Evolutionary conservation across 1,140 invertebrate species (phyloP).

Genomic region (Calycopis cecrops): DNA sequence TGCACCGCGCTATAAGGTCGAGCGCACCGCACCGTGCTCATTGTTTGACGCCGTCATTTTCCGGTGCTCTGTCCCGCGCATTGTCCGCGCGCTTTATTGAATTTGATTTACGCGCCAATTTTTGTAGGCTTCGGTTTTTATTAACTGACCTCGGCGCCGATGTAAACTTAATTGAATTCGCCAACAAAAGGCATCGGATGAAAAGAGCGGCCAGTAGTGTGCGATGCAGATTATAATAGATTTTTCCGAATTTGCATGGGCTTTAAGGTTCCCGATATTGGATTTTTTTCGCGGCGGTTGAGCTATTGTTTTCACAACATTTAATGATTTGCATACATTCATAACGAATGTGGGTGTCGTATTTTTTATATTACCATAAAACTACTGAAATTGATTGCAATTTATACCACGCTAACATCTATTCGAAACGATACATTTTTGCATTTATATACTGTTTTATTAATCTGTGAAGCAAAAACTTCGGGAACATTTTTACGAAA

Average conservation of each 20-base stretch:
- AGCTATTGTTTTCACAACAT: slow-evolving; percentile 55
- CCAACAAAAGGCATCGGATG: slow-evolving; percentile 69
- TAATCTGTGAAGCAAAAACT: too few relatives aligned
- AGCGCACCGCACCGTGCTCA: slow-evolving; percentile 32
- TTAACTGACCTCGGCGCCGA: slow-evolving; percentile 72
- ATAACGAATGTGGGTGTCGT: too few relatives aligned
- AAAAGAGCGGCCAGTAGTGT: slow-evolving; percentile 72
- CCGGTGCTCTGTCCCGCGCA: slow-evolving; percentile 49
- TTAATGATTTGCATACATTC: slow-evolving; percentile 29
- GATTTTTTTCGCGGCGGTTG: slow-evolving; percentile 59
- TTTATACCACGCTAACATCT: too few relatives aligned
- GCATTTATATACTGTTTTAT: too few relatives aligned
- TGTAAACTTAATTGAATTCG: slow-evolving; percentile 75
- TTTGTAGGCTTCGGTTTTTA: slow-evolving; percentile 72
- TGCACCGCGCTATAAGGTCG: slow-evolving; percentile 21
- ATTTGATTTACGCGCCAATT: slow-evolving; percentile 74
- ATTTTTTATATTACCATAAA: too few relatives aligned
- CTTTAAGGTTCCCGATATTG: slow-evolving; percentile 67
- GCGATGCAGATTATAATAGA: slow-evolving; percentile 73
- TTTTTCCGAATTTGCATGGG: slow-evolving; percentile 71
- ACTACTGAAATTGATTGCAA: too few relatives aligned
- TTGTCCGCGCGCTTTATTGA: slow-evolving; percentile 69
- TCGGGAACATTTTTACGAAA: too few relatives aligned
- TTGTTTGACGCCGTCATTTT: slow-evolving; percentile 62
- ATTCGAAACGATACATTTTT: too few relatives aligned